A percentile compares a stretch with the other conserved stretches of the same genome.
Evolutionary conservation across 2,113 vertebrate genomes (phyloP).

Genomic region (Butorides virescens): DNA sequence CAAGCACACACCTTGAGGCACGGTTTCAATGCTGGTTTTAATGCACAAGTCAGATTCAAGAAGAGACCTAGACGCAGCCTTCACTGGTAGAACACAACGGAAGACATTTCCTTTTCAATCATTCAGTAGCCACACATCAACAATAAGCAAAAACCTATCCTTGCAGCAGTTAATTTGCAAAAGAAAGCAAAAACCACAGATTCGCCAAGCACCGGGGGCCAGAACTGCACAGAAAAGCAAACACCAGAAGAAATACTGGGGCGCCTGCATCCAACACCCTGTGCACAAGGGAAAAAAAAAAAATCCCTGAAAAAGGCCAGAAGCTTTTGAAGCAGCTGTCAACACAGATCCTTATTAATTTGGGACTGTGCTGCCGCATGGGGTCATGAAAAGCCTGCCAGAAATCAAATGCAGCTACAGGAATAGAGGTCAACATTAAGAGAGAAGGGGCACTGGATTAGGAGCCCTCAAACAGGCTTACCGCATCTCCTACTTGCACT

Average conservation of each 20-base stretch:
- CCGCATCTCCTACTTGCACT: not conserved
- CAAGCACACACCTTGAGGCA: not conserved
- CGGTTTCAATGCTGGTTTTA: not conserved
- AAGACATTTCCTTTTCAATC: not conserved
- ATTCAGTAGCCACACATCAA: not conserved
- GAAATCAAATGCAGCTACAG: slow-evolving; percentile 22
- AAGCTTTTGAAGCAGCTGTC: slow-evolving; percentile 16
- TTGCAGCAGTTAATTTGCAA: not conserved
- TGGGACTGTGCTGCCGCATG: not conserved
- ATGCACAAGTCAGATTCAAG: not conserved
- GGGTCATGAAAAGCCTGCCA: not conserved
- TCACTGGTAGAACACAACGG: not conserved
- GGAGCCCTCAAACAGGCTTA: not conserved
- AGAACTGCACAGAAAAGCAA: not conserved
- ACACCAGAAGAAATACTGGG: not conserved
- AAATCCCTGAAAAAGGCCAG: not conserved
- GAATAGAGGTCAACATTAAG: not conserved
- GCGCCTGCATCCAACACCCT: not conserved
- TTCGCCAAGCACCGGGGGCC: not conserved
- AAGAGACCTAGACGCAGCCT: not conserved
- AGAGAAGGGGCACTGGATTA: not conserved
- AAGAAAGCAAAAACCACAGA: not conserved
- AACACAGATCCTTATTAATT: slow-evolving; percentile 33
- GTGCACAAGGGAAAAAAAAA: not conserved
- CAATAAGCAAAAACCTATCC: not conserved